phyloP scores from a whole-genome alignment of 1,140 invertebrate species.

The Nephila pilipes region DNA sequence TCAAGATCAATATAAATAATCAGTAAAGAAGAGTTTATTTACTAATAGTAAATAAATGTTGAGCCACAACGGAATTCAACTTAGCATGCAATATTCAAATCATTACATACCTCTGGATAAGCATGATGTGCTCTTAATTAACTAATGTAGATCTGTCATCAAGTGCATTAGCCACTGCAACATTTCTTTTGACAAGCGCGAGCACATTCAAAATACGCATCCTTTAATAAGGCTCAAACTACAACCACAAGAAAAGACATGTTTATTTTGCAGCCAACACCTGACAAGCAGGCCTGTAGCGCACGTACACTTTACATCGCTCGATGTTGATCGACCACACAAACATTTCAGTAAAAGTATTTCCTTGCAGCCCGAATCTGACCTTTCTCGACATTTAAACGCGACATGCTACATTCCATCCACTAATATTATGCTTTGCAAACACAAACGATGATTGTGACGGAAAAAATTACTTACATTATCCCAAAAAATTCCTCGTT shows the following conservation, averaged over 20 bases:
- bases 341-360: conserved; percentile 61
- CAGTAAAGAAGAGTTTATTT: not conserved
- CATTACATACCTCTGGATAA: conserved; percentile 5
- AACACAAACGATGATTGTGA: not conserved
- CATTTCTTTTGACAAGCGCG: conserved; percentile 34
- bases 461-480: conserved; percentile 60
- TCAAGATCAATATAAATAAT: not conserved
- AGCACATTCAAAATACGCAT: conserved; percentile 15
- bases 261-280: conserved; percentile 70
- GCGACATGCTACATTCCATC: not conserved
- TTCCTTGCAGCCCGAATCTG: not conserved
- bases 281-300: conserved; percentile 67
- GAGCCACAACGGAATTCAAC: not conserved
- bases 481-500: conserved; percentile 29
- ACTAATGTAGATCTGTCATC: conserved; percentile 12
- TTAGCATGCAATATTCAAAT: not conserved
- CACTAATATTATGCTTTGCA: not conserved
- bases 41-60: not conserved
- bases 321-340: conserved; percentile 55
- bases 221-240: conserved; percentile 11
- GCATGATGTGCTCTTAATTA: conserved; percentile 20
- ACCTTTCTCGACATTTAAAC: not conserved
- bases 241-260: conserved; percentile 58
- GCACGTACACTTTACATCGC: conserved; percentile 72
- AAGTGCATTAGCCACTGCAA: not conserved